These are phyloP conservation scores for Tetraodon nigroviridis DNA, from an alignment of 2,113 vertebrate species.

Conservation along the genomic window DNA sequence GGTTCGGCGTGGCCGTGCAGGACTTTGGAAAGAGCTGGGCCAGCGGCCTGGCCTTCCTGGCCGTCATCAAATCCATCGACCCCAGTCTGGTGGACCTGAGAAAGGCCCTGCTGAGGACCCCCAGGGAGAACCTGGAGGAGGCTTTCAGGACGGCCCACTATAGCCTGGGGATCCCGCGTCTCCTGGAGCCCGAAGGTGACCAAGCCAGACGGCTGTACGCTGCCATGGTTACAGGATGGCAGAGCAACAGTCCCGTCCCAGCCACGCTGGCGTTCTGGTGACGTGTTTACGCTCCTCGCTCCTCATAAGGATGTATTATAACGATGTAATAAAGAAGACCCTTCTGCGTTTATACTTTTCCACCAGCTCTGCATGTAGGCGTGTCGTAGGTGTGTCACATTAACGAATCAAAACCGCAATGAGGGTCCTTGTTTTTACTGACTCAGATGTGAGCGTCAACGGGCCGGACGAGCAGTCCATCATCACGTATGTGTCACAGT, in stretches of 20 bases:
- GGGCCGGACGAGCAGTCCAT: constrained; percentile 90
- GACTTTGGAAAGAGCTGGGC: constrained; percentile 94
- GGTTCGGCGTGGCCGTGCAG: constrained; percentile 90
- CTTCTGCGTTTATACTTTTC: too few relatives aligned
- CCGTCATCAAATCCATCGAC: constrained; percentile 93
- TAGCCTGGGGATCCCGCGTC: constrained; percentile 84
- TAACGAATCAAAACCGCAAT: background rate
- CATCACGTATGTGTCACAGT: constrained; percentile 92
- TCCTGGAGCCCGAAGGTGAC: constrained; percentile 92
- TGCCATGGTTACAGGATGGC: too few relatives aligned
- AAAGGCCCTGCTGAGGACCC: constrained; percentile 79
- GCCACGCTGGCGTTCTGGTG: too few relatives aligned
- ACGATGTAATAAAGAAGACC: too few relatives aligned
- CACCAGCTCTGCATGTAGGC: too few relatives aligned
- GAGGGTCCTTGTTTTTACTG: constrained; percentile 3
- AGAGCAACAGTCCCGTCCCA: too few relatives aligned
- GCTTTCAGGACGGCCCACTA: constrained; percentile 87
- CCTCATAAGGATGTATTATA: too few relatives aligned
- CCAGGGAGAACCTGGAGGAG: constrained; percentile 87
- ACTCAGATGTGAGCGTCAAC: constrained; percentile 84
- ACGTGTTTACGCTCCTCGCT: too few relatives aligned
- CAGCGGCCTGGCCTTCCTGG: constrained; percentile 92
- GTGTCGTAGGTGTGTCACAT: too few relatives aligned
- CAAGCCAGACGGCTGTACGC: background rate
- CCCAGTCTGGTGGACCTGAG: constrained; percentile 89